These are phyloP conservation scores for Scomberomorus guttatus DNA, from an alignment of 2,797 vertebrate species.

Conservation along the genomic window DNA sequence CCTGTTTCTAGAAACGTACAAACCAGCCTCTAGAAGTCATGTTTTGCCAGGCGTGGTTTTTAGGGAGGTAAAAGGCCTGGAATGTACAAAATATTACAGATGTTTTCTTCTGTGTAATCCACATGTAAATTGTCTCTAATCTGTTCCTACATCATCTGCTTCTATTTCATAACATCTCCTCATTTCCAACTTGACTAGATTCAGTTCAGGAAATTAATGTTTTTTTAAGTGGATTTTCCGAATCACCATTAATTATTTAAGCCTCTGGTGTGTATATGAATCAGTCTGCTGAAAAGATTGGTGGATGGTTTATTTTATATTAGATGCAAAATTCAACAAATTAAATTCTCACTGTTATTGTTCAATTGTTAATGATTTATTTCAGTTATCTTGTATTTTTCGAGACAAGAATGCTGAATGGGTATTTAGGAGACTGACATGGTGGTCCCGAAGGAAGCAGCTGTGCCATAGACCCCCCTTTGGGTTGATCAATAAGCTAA, in stretches of 20 bases:
- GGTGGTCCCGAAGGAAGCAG: conserved; percentile 61
- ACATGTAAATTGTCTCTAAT: conserved; percentile 10
- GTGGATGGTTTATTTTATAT: background rate
- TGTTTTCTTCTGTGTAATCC: conserved; percentile 32
- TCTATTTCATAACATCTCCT: conserved; percentile 19
- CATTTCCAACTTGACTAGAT: background rate
- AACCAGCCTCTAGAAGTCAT: conserved; percentile 25
- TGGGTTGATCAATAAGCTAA: conserved; percentile 66
- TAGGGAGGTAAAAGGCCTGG: conserved; percentile 12
- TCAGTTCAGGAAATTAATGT: background rate
- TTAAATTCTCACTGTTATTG: background rate
- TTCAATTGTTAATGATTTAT: background rate
- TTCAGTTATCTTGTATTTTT: background rate
- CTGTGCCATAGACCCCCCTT: conserved; percentile 51
- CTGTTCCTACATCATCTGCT: conserved; percentile 46
- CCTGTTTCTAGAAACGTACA: conserved; percentile 51
- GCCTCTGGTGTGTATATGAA: background rate
- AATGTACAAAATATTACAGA: conserved; percentile 33
- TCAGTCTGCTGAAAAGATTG: background rate
- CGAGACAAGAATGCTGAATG: background rate
- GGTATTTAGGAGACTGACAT: conserved; percentile 19
- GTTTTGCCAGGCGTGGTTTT: conserved; percentile 29
- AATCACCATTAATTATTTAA: too few relatives aligned
- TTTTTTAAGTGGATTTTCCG: background rate
- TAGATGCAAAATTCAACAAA: background rate